These are phyloP conservation scores for Ommatoiulus sabulosus DNA, from an alignment of 2,888 invertebrate species.

Conservation along the genomic window DNA sequence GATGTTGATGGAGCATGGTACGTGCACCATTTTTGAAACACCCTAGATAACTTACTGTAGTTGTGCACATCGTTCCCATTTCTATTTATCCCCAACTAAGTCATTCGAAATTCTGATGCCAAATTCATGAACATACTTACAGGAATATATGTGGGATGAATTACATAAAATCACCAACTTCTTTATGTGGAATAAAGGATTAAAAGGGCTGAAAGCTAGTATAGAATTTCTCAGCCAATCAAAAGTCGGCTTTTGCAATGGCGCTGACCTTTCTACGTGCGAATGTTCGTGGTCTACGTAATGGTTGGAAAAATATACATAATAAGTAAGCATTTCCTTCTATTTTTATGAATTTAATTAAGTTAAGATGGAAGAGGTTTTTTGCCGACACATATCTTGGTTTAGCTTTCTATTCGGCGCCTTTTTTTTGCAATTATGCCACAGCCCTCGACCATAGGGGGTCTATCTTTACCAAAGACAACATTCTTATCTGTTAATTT, in stretches of 20 bases:
- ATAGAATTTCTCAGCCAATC: not conserved
- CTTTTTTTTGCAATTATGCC: no score
- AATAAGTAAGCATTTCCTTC: not conserved
- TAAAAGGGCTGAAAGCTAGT: not conserved
- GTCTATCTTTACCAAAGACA: no score
- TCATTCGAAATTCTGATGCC: not conserved
- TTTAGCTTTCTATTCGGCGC: no score
- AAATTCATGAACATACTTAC: not conserved
- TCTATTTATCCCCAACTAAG: not conserved
- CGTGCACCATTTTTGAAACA: not conserved
- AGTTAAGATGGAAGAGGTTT: not conserved
- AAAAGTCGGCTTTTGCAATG: not conserved
- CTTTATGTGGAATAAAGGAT: slow-evolving; percentile 13
- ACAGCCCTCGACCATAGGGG: no score
- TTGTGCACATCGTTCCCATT: not conserved
- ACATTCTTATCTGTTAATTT: not conserved
- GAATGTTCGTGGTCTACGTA: not conserved
- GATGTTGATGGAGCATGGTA: not conserved
- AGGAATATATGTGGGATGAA: not conserved
- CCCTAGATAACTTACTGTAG: not conserved
- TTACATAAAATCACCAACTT: not conserved
- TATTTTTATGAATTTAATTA: not conserved
- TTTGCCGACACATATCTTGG: not conserved
- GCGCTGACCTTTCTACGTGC: slow-evolving; percentile 28
- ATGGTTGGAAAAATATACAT: not conserved